Base-by-base conservation (phyloP, 2,888 invertebrate genomes). In the Seira ritae region DNA sequence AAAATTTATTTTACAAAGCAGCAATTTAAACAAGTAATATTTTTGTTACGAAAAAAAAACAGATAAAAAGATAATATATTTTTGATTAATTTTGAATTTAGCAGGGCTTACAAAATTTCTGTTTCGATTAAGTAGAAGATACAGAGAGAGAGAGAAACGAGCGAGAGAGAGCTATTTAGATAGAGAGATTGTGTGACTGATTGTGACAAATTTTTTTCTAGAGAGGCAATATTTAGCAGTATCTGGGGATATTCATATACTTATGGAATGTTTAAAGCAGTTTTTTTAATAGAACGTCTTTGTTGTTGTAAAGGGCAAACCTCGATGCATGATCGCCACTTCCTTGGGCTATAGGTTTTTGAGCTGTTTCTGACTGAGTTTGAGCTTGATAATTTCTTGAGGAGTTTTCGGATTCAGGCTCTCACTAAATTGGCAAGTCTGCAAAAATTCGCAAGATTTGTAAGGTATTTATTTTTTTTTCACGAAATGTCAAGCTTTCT, bases 271-370 rank as follows among this genome's bases (percentile, higher is more conserved):
- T 74, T 68, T 46, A 73, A 82, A 82, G 76, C 62, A 69, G 77
- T 55, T 76, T 69, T 76, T 69, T 82, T 73, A 46, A 62, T 76
- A 69, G 72, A 82, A 72, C 77, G 42, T 77, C 62, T 77, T 77
- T 77, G 76, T 82, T 82, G 82, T 73, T 72, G 68, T 76, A 82
- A 86, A 85, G 62, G 31, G 81, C 87, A 85, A 86, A 87, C 87
- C 87, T 87, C 87, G 86, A 79, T 87, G 87, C 87, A 87, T 87
- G 86, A 87, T 86, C 82, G 81, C 81, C 83, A 84, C 85, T 80
- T 84, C 80, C 80, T 84, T 82, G 67, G 37, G 70, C 66, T 65
- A 31, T 0, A 69, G 31, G 8, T 31, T 31, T 31, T 31, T 31
- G 31, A 73, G 72, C 66, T 46, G 62, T 62, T 15, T 55, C 71